Conservation (phyloP, 2,113 vertebrate species). For the Lepisosteus osseus region DNA sequence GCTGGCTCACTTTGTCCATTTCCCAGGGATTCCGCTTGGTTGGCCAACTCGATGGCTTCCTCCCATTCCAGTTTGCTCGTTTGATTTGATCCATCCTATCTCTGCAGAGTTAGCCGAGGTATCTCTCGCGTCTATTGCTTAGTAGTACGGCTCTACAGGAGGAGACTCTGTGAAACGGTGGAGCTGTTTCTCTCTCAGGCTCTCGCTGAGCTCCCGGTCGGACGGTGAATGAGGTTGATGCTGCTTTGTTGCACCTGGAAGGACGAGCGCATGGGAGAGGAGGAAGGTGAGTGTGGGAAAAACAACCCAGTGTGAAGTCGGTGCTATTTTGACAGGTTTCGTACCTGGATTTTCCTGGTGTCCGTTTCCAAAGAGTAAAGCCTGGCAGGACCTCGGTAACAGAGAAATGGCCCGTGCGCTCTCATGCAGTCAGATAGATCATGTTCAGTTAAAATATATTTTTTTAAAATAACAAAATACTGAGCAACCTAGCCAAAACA, state of each 20-base stretch:
- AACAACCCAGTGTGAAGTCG: not conserved
- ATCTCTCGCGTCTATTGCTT: constrained; percentile 2
- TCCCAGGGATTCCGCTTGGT: constrained; percentile 36
- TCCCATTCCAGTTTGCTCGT: constrained; percentile 15
- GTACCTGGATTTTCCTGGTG: not conserved
- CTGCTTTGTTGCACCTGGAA: constrained; percentile 93
- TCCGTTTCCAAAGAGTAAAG: no score
- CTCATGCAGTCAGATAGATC: no score
- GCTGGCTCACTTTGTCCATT: not conserved
- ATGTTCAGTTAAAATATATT: no score
- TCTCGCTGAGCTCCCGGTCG: constrained; percentile 47
- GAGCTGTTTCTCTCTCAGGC: constrained; percentile 40
- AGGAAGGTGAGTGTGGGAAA: constrained; percentile 73
- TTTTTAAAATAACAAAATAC: no score
- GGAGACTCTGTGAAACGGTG: constrained; percentile 36
- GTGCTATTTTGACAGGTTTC: not conserved
- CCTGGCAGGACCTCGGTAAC: no score
- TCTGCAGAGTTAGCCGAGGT: constrained; percentile 42
- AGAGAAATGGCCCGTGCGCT: no score
- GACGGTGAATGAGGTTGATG: constrained; percentile 88
- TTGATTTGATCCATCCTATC: constrained; percentile 46
- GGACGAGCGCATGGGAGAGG: constrained; percentile 94
- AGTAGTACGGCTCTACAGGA: constrained; percentile 14
- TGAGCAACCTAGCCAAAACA: no score
- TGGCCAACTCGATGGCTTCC: constrained; percentile 33